Evolutionary conservation across 1,140 invertebrate species (phyloP).

Genomic region (Stenopsyche tienmushanensis): DNA sequence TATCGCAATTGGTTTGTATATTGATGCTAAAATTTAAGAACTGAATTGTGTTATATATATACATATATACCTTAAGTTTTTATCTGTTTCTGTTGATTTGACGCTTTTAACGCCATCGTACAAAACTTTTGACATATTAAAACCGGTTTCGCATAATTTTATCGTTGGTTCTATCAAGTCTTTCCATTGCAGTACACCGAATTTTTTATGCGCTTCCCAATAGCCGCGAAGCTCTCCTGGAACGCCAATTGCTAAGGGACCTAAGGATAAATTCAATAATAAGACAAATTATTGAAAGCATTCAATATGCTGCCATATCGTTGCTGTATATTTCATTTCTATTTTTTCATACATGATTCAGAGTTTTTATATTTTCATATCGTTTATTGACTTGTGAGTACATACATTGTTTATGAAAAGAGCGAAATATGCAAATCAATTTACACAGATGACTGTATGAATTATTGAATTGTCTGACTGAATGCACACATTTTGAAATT

Average conservation of each 20-base stretch:
- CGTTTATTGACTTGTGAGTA: no score
- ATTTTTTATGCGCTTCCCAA: slow-evolving; percentile 77
- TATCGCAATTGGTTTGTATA: no score
- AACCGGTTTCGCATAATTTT: slow-evolving; percentile 74
- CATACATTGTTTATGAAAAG: no score
- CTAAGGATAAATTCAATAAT: slow-evolving; percentile 47
- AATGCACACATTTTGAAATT: no score
- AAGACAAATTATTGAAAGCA: background rate
- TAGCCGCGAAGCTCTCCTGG: slow-evolving; percentile 91
- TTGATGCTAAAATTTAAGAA: no score
- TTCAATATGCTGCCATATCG: no score
- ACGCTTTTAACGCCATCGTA: slow-evolving; percentile 53
- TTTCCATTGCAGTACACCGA: slow-evolving; percentile 81
- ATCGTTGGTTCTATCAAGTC: slow-evolving; percentile 77
- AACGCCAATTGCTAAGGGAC: slow-evolving; percentile 77
- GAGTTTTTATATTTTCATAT: no score
- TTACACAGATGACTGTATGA: no score
- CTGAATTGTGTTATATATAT: slow-evolving; percentile 5
- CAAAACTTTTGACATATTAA: slow-evolving; percentile 60
- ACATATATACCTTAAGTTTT: slow-evolving; percentile 61
- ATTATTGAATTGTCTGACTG: no score
- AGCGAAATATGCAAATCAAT: no score
- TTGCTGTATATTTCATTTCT: slow-evolving; percentile 18
- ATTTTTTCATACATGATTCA: background rate
- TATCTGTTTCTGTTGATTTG: slow-evolving; percentile 58